Evolutionary conservation across 2,888 invertebrate genomes (phyloP).

Genomic region (Phymatocera aterrima): DNA sequence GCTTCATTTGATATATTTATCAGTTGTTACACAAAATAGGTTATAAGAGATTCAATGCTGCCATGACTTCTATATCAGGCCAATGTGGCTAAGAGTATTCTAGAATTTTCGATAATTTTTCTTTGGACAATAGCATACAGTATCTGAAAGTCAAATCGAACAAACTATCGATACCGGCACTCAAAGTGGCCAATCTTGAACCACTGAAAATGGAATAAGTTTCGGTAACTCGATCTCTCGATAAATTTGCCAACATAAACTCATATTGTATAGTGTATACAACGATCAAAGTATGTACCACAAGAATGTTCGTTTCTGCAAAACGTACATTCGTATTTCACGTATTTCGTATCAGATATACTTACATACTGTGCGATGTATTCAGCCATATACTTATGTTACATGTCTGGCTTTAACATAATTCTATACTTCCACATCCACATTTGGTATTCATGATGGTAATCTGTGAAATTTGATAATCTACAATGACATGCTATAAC

Average conservation of each 20-base stretch:
- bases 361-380: too few species aligned
- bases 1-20: background rate
- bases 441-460: too few species aligned
- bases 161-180: background rate
- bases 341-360: too few species aligned
- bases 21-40: background rate
- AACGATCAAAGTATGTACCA: background rate
- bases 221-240: background rate
- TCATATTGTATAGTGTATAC: too few species aligned
- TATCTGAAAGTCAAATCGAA: background rate
- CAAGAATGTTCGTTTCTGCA: background rate
- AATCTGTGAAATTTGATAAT: too few species aligned
- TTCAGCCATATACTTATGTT: background rate
- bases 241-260: background rate
- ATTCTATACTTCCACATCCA: too few species aligned
- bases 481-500: too few species aligned
- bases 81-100: constrained; percentile 12
- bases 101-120: background rate
- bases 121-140: background rate
- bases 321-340: background rate
- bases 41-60: background rate
- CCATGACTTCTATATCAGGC: background rate
- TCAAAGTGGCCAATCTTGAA: background rate
- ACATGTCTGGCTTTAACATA: too few species aligned
- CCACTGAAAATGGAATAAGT: background rate